phyloP scores from a whole-genome alignment of 35 echinoderm and acorn worm species.

The Anneissia japonica region DNA sequence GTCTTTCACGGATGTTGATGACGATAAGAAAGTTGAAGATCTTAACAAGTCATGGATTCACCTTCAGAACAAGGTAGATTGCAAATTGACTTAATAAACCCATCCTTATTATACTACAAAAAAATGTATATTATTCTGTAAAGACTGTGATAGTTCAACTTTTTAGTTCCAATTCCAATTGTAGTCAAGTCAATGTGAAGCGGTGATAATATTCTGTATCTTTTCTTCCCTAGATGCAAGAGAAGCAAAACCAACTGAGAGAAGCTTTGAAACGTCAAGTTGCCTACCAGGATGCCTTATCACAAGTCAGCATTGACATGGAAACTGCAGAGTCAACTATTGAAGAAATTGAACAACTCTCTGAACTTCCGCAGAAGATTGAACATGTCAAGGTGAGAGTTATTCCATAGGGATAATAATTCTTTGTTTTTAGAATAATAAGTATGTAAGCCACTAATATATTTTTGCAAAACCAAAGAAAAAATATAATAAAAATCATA shows the following conservation, averaged over 20 bases:
- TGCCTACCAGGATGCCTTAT: constrained; percentile 69
- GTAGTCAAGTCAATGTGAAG: too few species aligned
- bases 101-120: neutral
- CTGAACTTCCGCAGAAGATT: constrained; percentile 34
- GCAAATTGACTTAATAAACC: neutral
- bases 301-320: constrained; percentile 45
- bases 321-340: constrained; percentile 54
- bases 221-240: constrained; percentile 51
- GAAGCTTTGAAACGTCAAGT: constrained; percentile 72
- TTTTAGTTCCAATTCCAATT: too few species aligned
- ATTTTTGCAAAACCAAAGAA: too few species aligned
- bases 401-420: too few species aligned
- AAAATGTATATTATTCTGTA: neutral
- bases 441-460: too few species aligned
- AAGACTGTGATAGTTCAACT: too few species aligned
- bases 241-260: constrained; percentile 64
- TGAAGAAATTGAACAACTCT: constrained; percentile 23
- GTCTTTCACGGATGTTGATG: neutral
- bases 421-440: too few species aligned
- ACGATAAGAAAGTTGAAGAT: constrained; percentile 56
- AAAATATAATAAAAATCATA: too few species aligned
- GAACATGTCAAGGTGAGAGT: constrained; percentile 44
- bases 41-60: constrained; percentile 61
- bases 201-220: too few species aligned
- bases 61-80: constrained; percentile 45